These are phyloP conservation scores for Mus pahari DNA, from an alignment of 2,113 vertebrate genomes.

Conservation along the genomic window DNA sequence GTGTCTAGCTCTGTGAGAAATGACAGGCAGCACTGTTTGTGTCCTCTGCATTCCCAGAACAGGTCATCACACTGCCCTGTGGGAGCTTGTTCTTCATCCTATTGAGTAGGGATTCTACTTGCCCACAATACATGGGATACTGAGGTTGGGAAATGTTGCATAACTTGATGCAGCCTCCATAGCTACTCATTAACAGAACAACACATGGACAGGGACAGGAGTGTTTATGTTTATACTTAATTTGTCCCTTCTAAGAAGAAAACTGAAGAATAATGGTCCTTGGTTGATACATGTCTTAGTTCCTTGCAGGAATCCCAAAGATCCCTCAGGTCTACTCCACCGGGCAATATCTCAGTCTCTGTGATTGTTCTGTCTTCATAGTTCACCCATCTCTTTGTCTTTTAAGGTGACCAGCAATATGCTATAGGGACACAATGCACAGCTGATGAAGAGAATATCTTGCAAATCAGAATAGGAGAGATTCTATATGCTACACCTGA, in stretches of 20 bases:
- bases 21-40: not conserved
- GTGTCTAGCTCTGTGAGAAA: not conserved
- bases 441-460: not conserved
- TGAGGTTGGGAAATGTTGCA: not conserved
- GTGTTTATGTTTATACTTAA: not conserved
- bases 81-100: not conserved
- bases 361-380: not conserved
- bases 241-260: not conserved
- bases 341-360: not conserved
- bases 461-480: not conserved
- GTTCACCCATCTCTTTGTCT: not conserved
- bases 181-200: not conserved
- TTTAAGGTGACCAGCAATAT: not conserved
- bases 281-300: not conserved
- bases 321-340: not conserved
- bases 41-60: not conserved
- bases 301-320: not conserved
- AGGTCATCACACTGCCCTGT: not conserved
- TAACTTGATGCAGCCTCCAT: not conserved
- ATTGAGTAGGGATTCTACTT: not conserved
- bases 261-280: not conserved
- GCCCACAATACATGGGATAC: not conserved
- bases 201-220: not conserved
- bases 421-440: not conserved
- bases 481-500: not conserved